Evolutionary conservation across 2,888 invertebrate species (phyloP).

Genomic region (Polyploca ridens): DNA sequence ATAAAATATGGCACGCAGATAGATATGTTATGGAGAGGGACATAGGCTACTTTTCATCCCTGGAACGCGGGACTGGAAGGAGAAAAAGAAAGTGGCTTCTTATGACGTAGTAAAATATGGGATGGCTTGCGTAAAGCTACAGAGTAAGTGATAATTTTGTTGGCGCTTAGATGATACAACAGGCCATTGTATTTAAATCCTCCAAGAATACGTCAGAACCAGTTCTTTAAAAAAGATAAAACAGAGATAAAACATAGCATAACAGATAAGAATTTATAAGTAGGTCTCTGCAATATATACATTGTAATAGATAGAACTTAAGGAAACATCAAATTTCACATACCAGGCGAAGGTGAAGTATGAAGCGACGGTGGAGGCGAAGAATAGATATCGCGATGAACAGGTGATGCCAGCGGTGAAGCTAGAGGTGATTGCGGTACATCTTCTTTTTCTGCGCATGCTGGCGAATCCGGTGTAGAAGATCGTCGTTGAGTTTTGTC

Average conservation of each 20-base stretch:
- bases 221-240: slow-evolving; percentile 51
- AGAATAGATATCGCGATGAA: slow-evolving; percentile 56
- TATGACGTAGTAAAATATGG: too few relatives aligned
- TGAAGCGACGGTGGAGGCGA: slow-evolving; percentile 60
- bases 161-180: not conserved
- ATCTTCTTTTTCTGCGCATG: slow-evolving; percentile 55
- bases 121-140: too few relatives aligned
- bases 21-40: too few relatives aligned
- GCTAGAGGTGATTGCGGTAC: slow-evolving; percentile 61
- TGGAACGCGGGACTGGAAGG: too few relatives aligned
- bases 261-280: slow-evolving; percentile 50
- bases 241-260: slow-evolving; percentile 54
- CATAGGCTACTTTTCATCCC: too few relatives aligned
- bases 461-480: slow-evolving; percentile 71
- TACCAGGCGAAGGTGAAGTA: slow-evolving; percentile 70
- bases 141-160: not conserved
- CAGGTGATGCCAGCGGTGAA: slow-evolving; percentile 72
- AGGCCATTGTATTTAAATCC: slow-evolving; percentile 10
- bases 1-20: too few relatives aligned
- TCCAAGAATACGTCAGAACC: slow-evolving; percentile 41
- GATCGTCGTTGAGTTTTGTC: slow-evolving; percentile 70
- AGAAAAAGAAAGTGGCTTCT: too few relatives aligned
- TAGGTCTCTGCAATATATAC: slow-evolving; percentile 27
- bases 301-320: slow-evolving; percentile 15
- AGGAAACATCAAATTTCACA: slow-evolving; percentile 39